Evolutionary conservation across 2,113 vertebrate species (phyloP).

Genomic region (Struthio camelus): DNA sequence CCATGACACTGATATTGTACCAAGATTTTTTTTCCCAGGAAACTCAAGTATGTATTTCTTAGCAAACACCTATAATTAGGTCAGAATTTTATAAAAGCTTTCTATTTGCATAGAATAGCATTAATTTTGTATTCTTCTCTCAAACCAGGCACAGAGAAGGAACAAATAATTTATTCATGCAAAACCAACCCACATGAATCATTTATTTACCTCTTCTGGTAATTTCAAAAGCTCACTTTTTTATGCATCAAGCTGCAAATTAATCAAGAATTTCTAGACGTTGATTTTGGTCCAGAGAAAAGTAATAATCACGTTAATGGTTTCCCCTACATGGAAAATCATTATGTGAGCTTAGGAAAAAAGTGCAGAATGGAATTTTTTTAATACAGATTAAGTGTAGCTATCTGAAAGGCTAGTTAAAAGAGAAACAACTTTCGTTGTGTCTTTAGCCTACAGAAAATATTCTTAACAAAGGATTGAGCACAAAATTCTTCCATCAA

Average conservation of each 20-base stretch:
- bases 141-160: slow-evolving; percentile 52
- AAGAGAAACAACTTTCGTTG: not conserved
- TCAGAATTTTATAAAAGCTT: slow-evolving; percentile 59
- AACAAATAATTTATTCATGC: slow-evolving; percentile 79
- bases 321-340: not conserved
- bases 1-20: not conserved
- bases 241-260: slow-evolving; percentile 49
- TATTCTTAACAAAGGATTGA: not conserved
- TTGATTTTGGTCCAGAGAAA: slow-evolving; percentile 46
- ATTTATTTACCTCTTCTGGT: slow-evolving; percentile 77
- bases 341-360: slow-evolving; percentile 29
- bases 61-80: slow-evolving; percentile 70
- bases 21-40: not conserved
- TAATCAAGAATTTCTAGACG: slow-evolving; percentile 25
- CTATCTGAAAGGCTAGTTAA: not conserved
- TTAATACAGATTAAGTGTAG: not conserved
- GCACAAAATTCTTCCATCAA: not conserved
- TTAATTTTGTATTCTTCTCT: slow-evolving; percentile 73
- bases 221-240: slow-evolving; percentile 68
- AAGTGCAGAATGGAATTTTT: not conserved
- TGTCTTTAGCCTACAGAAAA: not conserved
- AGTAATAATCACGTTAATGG: not conserved
- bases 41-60: slow-evolving; percentile 23
- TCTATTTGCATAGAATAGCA: slow-evolving; percentile 70
- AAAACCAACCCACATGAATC: slow-evolving; percentile 76